Evolutionary conservation across 2,888 invertebrate genomes (phyloP), one percentile per base, ranked within the genome.

Genomic region (Diarsia rubi): DNA sequence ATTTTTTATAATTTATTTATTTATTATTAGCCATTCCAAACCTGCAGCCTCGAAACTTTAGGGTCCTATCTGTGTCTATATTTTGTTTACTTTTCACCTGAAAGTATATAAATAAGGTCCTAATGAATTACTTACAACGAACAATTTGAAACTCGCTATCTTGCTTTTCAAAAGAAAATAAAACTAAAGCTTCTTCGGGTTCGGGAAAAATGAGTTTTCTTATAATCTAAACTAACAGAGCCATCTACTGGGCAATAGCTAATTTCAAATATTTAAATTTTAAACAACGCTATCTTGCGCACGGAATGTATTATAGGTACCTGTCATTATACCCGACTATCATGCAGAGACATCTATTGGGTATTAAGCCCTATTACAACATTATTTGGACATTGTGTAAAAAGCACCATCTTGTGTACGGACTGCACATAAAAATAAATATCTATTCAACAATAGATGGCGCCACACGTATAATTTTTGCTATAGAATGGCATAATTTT

Each of bases 231-330:
- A 42, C 42, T 24, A 3, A 42, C 57, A 76, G 64, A 47, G 83
- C 9, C 74, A 78, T 80, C 79, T 85, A 69, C 14, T 49, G 52
- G 27, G 37, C 16, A 82, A 70, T 86, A 83, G 80, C 27, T 59
- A 27, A n/a, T 73, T 60, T 37, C 0, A 0, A 0, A 44, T 45
- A 27, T 14, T 21, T 0, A 8, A 19, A 3, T 42, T 11, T 21
- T 0, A 4, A 57, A 49, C 24, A 49, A 12, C 54, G 68, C 63
- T 45, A 77, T 73, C 77, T 85, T 42, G 4, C 3, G 3, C 24
- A 8, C 0, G 0, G 1, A 11, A 12, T 19, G 1, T 6, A 11
- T 27, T 3, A n/a, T n/a, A n/a, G n/a, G n/a, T n/a, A n/a, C n/a
- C n/a, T n/a, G n/a, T n/a, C n/a, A n/a, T n/a, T n/a, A 62, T n/a